Base-by-base conservation (phyloP, 2,888 invertebrate species). In the Myopa testacea region DNA sequence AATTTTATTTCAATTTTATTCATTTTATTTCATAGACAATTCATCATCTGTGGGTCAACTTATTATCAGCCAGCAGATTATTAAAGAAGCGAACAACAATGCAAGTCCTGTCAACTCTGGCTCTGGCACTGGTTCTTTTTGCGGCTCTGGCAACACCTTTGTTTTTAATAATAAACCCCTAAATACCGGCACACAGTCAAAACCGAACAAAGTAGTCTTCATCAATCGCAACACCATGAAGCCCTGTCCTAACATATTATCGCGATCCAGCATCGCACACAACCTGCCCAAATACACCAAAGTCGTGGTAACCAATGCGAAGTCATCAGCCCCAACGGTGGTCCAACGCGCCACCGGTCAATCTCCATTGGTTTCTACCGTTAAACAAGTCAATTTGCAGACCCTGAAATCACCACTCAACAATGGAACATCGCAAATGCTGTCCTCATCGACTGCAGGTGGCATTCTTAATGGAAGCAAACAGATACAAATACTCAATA, bases 181-280 rank as follows among this genome's bases (percentile, higher is more conserved):
- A 19, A 5, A 76, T 76, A n/a, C 78, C 72, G 19, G 79, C 68
- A 74, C 82, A 69, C 19, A 71, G 63, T 82, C 82, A 26, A 86
- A 85, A 80, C 79, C 83, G 6, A 88, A 87, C 68, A 89, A 89
- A 81, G 84, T 89, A 6, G 87, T 89, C 1, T 88, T 88, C 37
- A 85, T 89, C n/a, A 89, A 89, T 82, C 86, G 89, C 14, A 89
- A 83, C 71, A 84, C 84, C 4, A 89, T 89, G 82, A 89, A 88
- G 76, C 86, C 88, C 1, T 83, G 87, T 72, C 83, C 86, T 12
- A 86, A 85, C 74, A 85, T 87, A 5, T 83, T 87, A 60, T 83
- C 86, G 8, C 86, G 88, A 8, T 81, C 87, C 34, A 83, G 77
- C 73, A 80, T 84, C 52, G 81, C 80, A 26, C 84, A 85, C 55